phyloP scores from a whole-genome alignment of 2,888 invertebrate species.

The Linyphia triangularis region DNA sequence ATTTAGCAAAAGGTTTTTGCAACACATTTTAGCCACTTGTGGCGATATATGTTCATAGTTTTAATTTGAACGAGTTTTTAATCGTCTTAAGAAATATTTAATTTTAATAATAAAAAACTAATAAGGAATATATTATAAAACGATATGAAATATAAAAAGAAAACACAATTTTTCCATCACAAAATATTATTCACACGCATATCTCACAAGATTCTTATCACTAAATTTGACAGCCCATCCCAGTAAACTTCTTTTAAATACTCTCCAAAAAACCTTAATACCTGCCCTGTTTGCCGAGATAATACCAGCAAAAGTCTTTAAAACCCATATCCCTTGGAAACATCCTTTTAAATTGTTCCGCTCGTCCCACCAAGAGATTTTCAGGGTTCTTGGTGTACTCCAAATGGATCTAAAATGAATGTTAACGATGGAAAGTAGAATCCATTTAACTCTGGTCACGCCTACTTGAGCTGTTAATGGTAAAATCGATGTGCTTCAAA shows the following conservation, averaged over 20 bases:
- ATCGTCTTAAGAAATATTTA: no score
- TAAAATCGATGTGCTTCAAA: constrained; percentile 44
- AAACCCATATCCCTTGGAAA: not conserved
- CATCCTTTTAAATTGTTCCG: not conserved
- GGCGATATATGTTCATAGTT: no score
- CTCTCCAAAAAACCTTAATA: not conserved
- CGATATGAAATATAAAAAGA: no score
- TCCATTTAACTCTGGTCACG: constrained; percentile 54
- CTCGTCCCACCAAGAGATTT: not conserved
- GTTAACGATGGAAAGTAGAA: constrained; percentile 42
- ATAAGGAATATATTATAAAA: no score
- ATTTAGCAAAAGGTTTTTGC: no score
- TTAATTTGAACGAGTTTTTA: no score
- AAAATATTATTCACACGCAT: not conserved
- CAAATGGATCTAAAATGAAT: constrained; percentile 52
- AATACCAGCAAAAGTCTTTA: not conserved
- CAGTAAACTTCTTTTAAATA: not conserved
- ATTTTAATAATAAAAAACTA: no score
- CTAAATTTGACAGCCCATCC: not conserved
- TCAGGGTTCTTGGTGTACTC: not conserved
- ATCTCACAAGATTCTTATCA: not conserved
- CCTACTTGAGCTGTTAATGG: constrained; percentile 51
- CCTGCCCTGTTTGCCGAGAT: not conserved
- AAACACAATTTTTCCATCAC: no score
- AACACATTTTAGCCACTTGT: no score